Evolutionary conservation across 1,140 invertebrate species (phyloP).

Genomic region (Lucilia cuprina): DNA sequence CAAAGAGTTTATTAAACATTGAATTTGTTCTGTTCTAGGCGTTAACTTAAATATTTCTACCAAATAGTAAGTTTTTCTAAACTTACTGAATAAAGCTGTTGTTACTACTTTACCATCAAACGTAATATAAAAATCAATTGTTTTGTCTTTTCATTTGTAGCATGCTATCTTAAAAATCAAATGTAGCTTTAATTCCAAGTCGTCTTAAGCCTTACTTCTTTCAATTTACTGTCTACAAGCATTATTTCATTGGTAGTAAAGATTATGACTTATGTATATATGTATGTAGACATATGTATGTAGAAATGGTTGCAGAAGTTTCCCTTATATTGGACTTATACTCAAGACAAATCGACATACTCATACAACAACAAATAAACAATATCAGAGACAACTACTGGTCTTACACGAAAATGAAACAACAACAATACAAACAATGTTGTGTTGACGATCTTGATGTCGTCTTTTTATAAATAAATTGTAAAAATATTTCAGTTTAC

Average conservation of each 20-base stretch:
- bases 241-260: slow-evolving; percentile 6
- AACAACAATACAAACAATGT: neutral
- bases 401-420: slow-evolving; percentile 5
- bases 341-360: too few relatives aligned
- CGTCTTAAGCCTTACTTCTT: neutral
- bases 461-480: slow-evolving; percentile 8
- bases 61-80: too few relatives aligned
- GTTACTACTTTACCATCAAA: too few relatives aligned
- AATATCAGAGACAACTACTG: slow-evolving; percentile 24
- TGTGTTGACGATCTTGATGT: slow-evolving; percentile 17
- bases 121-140: too few relatives aligned
- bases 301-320: neutral
- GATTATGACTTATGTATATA: neutral
- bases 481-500: neutral
- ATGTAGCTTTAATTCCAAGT: neutral
- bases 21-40: too few relatives aligned
- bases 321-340: too few relatives aligned
- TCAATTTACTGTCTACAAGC: neutral
- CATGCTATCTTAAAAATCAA: too few relatives aligned
- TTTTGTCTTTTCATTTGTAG: too few relatives aligned
- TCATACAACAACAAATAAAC: slow-evolving; percentile 12
- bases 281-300: too few relatives aligned
- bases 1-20: too few relatives aligned
- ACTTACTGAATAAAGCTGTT: too few relatives aligned
- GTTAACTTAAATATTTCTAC: too few relatives aligned